Percentiles rank a stretch among this genome's conserved stretches.
phyloP scores from a whole-genome alignment of 2,797 vertebrate species.

The Squalus acanthias region DNA sequence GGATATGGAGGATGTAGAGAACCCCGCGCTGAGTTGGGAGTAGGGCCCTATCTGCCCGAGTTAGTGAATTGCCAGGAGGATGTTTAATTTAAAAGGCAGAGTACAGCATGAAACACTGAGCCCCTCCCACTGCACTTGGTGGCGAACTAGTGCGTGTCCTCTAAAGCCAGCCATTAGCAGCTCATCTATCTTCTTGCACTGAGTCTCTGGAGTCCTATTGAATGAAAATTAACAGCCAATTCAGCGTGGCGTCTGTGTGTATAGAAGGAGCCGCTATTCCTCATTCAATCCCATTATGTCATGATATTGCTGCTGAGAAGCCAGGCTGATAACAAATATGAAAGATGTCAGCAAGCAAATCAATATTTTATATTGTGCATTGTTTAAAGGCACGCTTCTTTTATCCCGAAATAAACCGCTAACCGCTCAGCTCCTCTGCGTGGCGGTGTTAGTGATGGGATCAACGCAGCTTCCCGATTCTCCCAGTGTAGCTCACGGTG shows the following conservation, averaged over 20 bases:
- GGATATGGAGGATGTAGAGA: too few relatives aligned
- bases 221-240: neutral
- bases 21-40: neutral
- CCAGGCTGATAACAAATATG: neutral
- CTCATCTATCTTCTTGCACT: neutral
- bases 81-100: neutral
- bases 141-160: neutral
- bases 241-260: neutral
- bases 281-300: neutral
- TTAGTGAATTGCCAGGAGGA: neutral
- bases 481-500: neutral
- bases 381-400: neutral
- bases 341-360: neutral
- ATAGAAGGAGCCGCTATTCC: neutral
- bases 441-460: neutral
- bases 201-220: neutral
- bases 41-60: neutral
- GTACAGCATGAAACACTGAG: neutral
- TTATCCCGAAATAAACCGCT: neutral
- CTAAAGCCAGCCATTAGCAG: neutral
- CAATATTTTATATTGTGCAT: neutral
- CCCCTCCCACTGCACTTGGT: neutral
- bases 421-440: too few relatives aligned
- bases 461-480: neutral
- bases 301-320: neutral